Evolutionary conservation across 2,113 vertebrate genomes (phyloP).

Genomic region (Entosphenus tridentatus): DNA sequence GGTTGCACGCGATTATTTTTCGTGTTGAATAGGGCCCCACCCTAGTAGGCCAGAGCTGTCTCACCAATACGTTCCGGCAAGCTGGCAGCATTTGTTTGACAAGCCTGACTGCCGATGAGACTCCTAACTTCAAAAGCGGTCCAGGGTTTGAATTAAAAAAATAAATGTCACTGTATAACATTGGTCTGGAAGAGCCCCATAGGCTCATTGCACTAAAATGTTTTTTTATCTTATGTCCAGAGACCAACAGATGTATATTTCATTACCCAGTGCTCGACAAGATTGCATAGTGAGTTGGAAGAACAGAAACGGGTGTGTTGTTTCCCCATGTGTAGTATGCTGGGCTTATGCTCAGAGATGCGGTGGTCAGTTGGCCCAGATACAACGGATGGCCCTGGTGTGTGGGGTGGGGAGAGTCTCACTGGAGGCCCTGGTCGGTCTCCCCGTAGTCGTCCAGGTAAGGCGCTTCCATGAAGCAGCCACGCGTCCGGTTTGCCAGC

Average conservation of each 20-base stretch:
- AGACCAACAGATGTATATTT: no score
- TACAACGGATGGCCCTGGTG: not conserved
- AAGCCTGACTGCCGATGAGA: no score
- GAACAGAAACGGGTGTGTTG: conserved; percentile 8
- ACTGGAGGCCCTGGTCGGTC: conserved; percentile 73
- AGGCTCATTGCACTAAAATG: no score
- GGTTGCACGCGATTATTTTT: not conserved
- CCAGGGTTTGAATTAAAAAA: no score
- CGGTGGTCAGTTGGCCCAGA: not conserved
- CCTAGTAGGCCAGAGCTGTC: not conserved
- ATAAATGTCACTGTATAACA: no score
- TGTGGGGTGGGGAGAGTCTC: conserved; percentile 16
- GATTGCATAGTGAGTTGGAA: not conserved
- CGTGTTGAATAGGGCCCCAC: not conserved
- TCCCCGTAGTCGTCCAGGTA: conserved; percentile 96
- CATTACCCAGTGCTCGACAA: not conserved
- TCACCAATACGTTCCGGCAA: no score
- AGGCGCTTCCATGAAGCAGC: conserved; percentile 65
- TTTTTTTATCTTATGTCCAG: no score
- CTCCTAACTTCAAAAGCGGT: no score
- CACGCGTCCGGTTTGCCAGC: conserved; percentile 68
- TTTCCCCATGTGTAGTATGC: no score
- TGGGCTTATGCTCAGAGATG: no score
- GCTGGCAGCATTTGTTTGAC: no score
- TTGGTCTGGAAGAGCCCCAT: no score